phyloP scores from a whole-genome alignment of 2,113 vertebrate genomes.

The Nyctereutes procyonoides region DNA sequence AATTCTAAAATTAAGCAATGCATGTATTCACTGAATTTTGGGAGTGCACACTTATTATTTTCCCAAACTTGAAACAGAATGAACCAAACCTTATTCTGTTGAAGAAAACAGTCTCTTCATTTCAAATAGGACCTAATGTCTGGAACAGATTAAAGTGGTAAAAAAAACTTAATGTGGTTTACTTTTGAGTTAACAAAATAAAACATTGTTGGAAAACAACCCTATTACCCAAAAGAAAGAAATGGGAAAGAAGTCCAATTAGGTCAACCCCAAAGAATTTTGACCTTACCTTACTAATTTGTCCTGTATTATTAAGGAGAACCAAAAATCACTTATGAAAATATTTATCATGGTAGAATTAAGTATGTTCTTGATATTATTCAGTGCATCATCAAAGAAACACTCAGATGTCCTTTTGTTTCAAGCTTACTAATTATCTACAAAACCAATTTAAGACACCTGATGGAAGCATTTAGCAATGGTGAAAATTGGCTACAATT shows the following conservation, averaged over 20 bases:
- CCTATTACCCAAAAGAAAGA: slow-evolving; percentile 13
- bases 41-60: neutral
- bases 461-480: neutral
- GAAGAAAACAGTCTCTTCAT: slow-evolving; percentile 30
- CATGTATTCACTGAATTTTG: neutral
- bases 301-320: neutral
- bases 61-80: neutral
- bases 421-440: neutral
- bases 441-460: neutral
- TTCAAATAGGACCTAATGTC: slow-evolving; percentile 30
- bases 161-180: slow-evolving; percentile 49
- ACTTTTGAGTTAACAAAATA: slow-evolving; percentile 33
- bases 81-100: slow-evolving; percentile 8
- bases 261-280: slow-evolving; percentile 40
- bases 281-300: neutral
- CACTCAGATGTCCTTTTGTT: neutral
- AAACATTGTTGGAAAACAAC: slow-evolving; percentile 45
- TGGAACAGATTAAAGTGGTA: slow-evolving; percentile 47
- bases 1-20: slow-evolving; percentile 34
- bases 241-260: slow-evolving; percentile 9
- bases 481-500: slow-evolving; percentile 13
- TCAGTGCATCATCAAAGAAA: neutral
- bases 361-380: neutral
- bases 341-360: neutral
- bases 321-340: slow-evolving; percentile 27